Percentiles rank a stretch among this genome's conserved stretches.
These are phyloP conservation scores for Elysia chlorotica DNA, from an alignment of 1,140 invertebrate genomes.

Conservation along the genomic window DNA sequence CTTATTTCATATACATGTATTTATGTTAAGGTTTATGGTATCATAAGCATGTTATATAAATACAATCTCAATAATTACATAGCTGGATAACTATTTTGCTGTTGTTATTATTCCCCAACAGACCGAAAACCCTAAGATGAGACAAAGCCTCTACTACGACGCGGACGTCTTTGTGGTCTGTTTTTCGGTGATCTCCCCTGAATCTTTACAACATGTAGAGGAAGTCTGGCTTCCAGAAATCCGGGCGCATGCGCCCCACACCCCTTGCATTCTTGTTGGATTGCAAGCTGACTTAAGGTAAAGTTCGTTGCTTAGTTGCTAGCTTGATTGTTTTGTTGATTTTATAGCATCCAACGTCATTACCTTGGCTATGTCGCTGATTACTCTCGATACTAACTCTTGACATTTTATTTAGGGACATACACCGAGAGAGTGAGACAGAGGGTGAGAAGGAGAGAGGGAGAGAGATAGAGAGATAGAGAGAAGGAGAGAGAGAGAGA, in stretches of 20 bases:
- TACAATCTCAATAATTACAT: not conserved
- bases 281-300: constrained; percentile 45
- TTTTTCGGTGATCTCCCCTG: constrained; percentile 43
- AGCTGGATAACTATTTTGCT: not conserved
- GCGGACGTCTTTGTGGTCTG: constrained; percentile 51
- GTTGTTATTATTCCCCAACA: constrained; percentile 16
- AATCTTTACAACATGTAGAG: constrained; percentile 42
- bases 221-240: constrained; percentile 47
- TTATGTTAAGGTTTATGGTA: not conserved
- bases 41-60: not conserved
- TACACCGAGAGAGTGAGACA: no score
- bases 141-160: constrained; percentile 29
- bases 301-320: no score
- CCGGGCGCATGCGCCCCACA: constrained; percentile 27
- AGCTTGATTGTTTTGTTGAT: no score
- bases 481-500: no score
- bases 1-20: not conserved
- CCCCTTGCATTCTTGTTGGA: constrained; percentile 45
- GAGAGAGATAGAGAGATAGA: no score
- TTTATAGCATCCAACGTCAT: no score
- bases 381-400: no score
- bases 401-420: no score
- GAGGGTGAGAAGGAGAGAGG: no score
- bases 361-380: no score
- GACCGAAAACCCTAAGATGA: constrained; percentile 27